Conservation (phyloP, 2,888 invertebrate species). For the Toxonevra muliebris region DNA sequence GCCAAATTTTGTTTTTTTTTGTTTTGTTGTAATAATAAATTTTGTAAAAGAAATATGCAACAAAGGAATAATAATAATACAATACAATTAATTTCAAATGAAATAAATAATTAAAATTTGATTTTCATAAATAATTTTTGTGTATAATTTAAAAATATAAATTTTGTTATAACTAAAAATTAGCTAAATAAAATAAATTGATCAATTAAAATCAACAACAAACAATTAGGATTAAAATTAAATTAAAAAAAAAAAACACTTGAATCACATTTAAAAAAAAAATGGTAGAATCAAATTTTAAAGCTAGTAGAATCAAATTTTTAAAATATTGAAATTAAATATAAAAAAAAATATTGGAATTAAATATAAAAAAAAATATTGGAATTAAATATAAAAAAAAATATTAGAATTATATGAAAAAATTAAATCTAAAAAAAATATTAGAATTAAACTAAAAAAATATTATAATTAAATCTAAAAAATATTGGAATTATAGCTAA, state of each 20-base stretch:
- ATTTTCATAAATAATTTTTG: background rate
- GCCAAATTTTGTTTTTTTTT: background rate
- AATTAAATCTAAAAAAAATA: constrained; percentile 14
- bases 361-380: constrained; percentile 9
- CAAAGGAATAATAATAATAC: background rate
- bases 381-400: background rate
- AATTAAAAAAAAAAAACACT: background rate
- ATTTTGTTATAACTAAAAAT: background rate
- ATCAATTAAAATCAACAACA: constrained; percentile 2
- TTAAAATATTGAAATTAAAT: background rate
- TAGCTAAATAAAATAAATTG: background rate
- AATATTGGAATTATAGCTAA: background rate
- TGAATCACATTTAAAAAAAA: background rate
- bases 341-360: constrained; percentile 6
- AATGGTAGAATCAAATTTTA: background rate
- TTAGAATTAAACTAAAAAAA: constrained; percentile 1
- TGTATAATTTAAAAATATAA: background rate
- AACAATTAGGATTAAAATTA: background rate
- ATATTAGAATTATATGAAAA: background rate
- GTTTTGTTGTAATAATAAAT: background rate
- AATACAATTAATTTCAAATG: constrained; percentile 3
- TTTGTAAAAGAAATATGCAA: background rate
- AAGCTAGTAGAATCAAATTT: background rate
- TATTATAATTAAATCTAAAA: constrained; percentile 3
- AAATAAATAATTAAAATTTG: background rate